Base-by-base conservation (phyloP, 1,140 invertebrate species). In the Lasioglossum albipes region DNA sequence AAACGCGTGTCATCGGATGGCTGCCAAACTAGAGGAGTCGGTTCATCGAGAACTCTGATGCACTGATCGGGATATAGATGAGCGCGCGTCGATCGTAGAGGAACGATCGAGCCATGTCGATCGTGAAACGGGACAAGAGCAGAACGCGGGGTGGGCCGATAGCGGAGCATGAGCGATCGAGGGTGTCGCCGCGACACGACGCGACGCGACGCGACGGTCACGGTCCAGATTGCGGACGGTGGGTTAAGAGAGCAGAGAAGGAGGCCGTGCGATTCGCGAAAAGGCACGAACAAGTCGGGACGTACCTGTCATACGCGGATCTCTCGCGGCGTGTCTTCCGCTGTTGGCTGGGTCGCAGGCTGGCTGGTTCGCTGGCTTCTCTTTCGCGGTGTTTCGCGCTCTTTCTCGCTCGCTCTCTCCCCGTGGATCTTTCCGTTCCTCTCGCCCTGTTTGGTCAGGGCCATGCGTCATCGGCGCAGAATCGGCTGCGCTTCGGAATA, bases 381-480 rank as follows among this genome's bases (percentile, higher is more conserved):
- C 70, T 49, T 52, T 62, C 75, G 12, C 75, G 36, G 6, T 67
- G 52, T 52, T 31, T 42, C 78, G 22, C 68, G 57, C 49, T 45
- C 57, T n/a, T 42, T 75, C 71, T 74, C 49, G 74, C 52, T 54
- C 45, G 75, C 27, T 67, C 52, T 54, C 52, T 54, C 52, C 3
- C 52, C 16, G 13, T 20, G 5, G 52, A 66, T 45, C 57, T n/a
- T 45, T 75, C 71, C 67, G 31, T 79, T 36, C 42, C 45, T 80
- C 41, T 67, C 54, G 45, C 57, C 72, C 64, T 52, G 79, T 85
- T 78, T 78, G 71, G 75, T 70, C 81, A 65, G 49, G 75, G 72
- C 73, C 70, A 75, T 86, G 85, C 81, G 85, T 87, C 84, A 86
- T 87, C 85, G 78, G 73, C 65, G 85, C 82, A 75, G 79, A 87